Base-by-base conservation (phyloP, 2,888 invertebrate genomes). In the Hypomecis punctinalis region DNA sequence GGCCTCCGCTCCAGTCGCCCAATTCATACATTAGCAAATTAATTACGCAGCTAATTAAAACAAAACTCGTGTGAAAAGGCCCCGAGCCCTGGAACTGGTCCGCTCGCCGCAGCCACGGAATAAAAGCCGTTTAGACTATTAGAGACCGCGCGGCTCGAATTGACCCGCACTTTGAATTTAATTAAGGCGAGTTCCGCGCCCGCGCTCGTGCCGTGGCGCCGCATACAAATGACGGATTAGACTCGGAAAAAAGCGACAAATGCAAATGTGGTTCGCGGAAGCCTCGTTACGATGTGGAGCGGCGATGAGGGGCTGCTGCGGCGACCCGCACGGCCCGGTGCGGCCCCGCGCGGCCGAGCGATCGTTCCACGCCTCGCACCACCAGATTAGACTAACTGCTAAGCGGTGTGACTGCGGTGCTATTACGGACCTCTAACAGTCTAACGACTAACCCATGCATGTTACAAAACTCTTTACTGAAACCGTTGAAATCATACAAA, bases 211-310 rank as follows among this genome's bases (percentile, higher is more conserved):
- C 37, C 72, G 73, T 77, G 79, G 13, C 69, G 63, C 57, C 69
- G 80, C 80, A 79, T 80, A 75, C 75, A 74, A 74, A 78, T 75
- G 69, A 75, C 56, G 68, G 70, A 78, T 78, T 78, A 76, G 70
- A 43, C 63, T 59, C 53, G 55, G 45, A 76, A 77, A 78, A 74
- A 78, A 70, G 56, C 68, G 61, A 70, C 72, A 66, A 75, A 77
- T 76, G 68, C 70, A 69, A 74, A 74, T 70, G 66, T 66, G 62
- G 57, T 47, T 33, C 56, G 65, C 53, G 66, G 68, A 65, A 60
- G 64, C 49, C 65, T 69, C 74, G 54, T 69, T 61, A 67, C 53
- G 70, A 66, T 65, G 68, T 63, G 53, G 47, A 60, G 61, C 37
- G 54, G 53, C 55, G 53, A 47, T 47, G 46, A 43, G 49, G 36